phyloP scores from a whole-genome alignment of 2,888 invertebrate species.

The Polydesmus complanatus region DNA sequence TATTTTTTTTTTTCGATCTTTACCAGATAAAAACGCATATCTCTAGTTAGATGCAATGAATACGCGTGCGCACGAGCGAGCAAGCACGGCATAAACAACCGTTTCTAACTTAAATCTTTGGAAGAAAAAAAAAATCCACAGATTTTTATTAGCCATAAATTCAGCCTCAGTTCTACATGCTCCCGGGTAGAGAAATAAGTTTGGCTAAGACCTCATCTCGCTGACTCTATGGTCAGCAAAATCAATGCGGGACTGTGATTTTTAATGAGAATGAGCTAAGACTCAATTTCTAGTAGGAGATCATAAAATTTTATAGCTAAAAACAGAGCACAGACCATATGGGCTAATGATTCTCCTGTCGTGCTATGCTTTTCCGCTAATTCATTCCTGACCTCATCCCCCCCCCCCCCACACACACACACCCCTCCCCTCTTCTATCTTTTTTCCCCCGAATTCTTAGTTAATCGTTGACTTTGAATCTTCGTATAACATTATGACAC shows the following conservation, averaged over 20 bases:
- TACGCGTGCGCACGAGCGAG: background rate
- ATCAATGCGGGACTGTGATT: constrained; percentile 16
- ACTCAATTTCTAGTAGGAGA: constrained; percentile 16
- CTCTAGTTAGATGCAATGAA: no score
- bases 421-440: no score
- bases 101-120: background rate
- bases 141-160: constrained; percentile 15
- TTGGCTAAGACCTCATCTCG: background rate
- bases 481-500: no score
- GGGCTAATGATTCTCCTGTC: constrained; percentile 15
- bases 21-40: no score
- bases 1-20: no score
- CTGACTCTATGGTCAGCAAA: constrained; percentile 4
- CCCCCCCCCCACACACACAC: no score
- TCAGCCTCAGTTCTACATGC: constrained; percentile 4
- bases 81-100: no score
- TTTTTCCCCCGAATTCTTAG: no score
- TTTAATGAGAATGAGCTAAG: constrained; percentile 16
- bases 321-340: constrained; percentile 15
- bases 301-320: constrained; percentile 16
- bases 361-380: no score
- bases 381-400: no score
- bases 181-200: background rate
- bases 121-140: background rate
- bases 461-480: no score